A percentile compares a stretch with the other conserved stretches of the same genome.
Evolutionary conservation across 2,113 vertebrate genomes (phyloP).

Genomic region (Rhinolophus sinicus): DNA sequence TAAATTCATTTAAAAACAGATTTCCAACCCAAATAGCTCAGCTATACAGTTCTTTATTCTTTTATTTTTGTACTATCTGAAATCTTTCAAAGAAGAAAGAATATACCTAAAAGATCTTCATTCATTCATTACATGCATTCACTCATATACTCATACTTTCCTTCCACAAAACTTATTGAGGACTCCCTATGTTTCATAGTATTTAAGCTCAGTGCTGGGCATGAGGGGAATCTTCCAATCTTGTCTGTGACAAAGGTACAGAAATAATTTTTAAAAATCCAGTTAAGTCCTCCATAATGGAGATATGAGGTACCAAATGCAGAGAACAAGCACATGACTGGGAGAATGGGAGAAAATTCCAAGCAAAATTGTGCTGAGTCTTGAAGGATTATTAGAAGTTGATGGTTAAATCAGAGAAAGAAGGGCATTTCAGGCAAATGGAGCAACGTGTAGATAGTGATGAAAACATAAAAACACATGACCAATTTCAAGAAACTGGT

Average conservation of each 20-base stretch:
- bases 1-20: conserved; percentile 15
- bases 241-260: neutral
- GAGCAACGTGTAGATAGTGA: neutral
- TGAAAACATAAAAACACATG: neutral
- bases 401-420: neutral
- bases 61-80: neutral
- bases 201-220: neutral
- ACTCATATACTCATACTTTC: neutral
- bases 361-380: neutral
- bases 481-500: neutral
- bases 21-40: neutral
- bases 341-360: neutral
- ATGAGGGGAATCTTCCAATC: neutral
- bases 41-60: neutral
- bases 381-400: neutral
- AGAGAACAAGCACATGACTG: neutral
- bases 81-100: conserved; percentile 1
- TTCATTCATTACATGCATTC: neutral
- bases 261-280: neutral
- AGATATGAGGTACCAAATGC: neutral
- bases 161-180: neutral
- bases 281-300: neutral
- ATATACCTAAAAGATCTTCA: neutral
- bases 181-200: neutral
- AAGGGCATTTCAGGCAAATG: neutral